These are phyloP conservation scores for Serinus canaria DNA, from an alignment of 2,113 vertebrate genomes.

Conservation along the genomic window DNA sequence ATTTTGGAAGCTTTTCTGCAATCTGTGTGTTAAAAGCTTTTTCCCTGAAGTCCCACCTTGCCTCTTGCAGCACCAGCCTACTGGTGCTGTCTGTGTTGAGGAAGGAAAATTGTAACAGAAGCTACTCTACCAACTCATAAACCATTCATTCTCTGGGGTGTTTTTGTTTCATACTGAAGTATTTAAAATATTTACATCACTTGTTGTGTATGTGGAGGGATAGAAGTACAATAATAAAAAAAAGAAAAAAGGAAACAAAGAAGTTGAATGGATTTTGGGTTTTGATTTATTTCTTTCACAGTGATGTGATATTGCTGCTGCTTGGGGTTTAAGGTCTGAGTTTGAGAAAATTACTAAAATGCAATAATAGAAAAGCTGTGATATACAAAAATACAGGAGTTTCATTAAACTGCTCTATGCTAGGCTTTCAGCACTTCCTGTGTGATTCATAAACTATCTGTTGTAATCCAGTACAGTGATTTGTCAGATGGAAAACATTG, in stretches of 20 bases:
- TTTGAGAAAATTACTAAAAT: not conserved
- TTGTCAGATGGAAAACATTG: not conserved
- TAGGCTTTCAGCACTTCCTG: not conserved
- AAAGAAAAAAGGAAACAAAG: not conserved
- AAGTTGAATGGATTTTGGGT: not conserved
- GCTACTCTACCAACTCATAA: not conserved
- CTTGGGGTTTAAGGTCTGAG: not conserved
- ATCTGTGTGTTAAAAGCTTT: not conserved
- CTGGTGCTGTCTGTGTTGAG: not conserved
- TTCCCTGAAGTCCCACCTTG: not conserved
- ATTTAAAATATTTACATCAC: not conserved
- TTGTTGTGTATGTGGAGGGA: not conserved
- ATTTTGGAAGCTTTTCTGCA: not conserved
- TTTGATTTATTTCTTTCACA: not conserved
- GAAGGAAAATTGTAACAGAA: not conserved
- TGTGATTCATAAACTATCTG: not conserved
- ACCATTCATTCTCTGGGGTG: not conserved
- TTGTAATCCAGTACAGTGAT: not conserved
- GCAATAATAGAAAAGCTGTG: not conserved
- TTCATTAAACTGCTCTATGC: not conserved
- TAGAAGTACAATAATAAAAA: not conserved
- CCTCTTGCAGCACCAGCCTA: not conserved
- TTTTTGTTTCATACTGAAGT: not conserved
- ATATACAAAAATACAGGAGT: not conserved
- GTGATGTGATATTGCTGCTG: not conserved